Evolutionary conservation across 2,888 invertebrate species (phyloP).

Genomic region (Lochmaea capreae): DNA sequence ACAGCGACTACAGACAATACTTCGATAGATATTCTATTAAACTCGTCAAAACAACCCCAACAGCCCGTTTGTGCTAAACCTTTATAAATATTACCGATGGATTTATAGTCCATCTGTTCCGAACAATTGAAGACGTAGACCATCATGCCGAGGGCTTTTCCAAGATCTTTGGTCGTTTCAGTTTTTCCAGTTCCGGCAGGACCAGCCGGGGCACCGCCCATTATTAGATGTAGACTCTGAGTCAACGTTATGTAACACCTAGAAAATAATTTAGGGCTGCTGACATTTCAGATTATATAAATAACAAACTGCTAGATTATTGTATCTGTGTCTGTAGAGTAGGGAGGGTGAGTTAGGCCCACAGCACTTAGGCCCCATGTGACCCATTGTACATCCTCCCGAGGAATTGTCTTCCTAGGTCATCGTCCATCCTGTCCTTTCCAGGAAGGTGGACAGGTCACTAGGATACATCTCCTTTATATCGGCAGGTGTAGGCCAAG

Average conservation of each 20-base stretch:
- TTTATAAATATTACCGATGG: constrained; percentile 94
- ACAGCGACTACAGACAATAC: constrained; percentile 96
- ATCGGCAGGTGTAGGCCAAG: too few relatives aligned
- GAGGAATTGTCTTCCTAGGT: too few relatives aligned
- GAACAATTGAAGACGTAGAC: constrained; percentile 95
- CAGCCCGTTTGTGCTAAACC: constrained; percentile 95
- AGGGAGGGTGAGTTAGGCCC: too few relatives aligned
- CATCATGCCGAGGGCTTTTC: constrained; percentile 93
- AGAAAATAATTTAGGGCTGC: neutral
- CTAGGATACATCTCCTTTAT: too few relatives aligned
- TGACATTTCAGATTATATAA: too few relatives aligned
- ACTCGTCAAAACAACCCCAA: constrained; percentile 98
- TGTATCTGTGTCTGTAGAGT: too few relatives aligned
- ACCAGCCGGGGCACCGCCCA: constrained; percentile 98
- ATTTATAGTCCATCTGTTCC: constrained; percentile 97
- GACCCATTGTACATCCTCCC: too few relatives aligned
- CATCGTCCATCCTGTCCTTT: too few relatives aligned
- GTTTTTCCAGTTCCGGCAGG: constrained; percentile 97
- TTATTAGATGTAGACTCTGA: constrained; percentile 82
- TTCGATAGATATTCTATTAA: constrained; percentile 94
- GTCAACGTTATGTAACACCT: constrained; percentile 96
- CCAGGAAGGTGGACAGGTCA: too few relatives aligned
- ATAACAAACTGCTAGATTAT: too few relatives aligned
- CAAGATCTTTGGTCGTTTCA: constrained; percentile 96
- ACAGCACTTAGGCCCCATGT: too few relatives aligned